Conservation (phyloP, 2,888 invertebrate genomes). For the Syrphus vitripennis region DNA sequence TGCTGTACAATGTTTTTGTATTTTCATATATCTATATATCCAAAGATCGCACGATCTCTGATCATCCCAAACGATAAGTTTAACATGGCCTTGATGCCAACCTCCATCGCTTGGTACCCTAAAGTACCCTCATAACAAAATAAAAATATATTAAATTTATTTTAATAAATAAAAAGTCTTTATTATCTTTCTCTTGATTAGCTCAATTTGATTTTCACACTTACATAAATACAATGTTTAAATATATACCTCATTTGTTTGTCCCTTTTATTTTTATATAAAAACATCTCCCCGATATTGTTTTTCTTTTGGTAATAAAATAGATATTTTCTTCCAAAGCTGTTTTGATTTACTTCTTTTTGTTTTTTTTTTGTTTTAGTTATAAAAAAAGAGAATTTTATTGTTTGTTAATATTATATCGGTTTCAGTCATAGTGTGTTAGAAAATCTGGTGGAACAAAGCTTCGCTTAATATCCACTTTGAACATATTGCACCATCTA, state of each 20-base stretch:
- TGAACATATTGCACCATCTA: constrained; percentile 67
- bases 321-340: constrained; percentile 30
- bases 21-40: no score
- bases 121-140: background rate
- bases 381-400: constrained; percentile 10
- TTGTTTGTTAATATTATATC: background rate
- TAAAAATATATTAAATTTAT: background rate
- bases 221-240: constrained; percentile 44
- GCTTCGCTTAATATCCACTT: constrained; percentile 72
- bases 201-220: constrained; percentile 19
- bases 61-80: no score
- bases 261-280: background rate
- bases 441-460: constrained; percentile 72
- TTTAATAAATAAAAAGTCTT: constrained; percentile 60
- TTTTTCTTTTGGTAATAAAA: constrained; percentile 45
- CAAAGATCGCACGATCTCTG: no score
- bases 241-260: constrained; percentile 2
- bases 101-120: no score
- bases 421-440: constrained; percentile 44
- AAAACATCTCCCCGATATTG: constrained; percentile 39
- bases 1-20: no score
- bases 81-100: no score
- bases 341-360: constrained; percentile 12
- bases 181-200: constrained; percentile 24
- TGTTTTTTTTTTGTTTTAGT: background rate